A percentile compares a stretch with the other conserved stretches of the same genome.
phyloP scores from a whole-genome alignment of 2,797 vertebrate genomes.

The Muscicapa striata region DNA sequence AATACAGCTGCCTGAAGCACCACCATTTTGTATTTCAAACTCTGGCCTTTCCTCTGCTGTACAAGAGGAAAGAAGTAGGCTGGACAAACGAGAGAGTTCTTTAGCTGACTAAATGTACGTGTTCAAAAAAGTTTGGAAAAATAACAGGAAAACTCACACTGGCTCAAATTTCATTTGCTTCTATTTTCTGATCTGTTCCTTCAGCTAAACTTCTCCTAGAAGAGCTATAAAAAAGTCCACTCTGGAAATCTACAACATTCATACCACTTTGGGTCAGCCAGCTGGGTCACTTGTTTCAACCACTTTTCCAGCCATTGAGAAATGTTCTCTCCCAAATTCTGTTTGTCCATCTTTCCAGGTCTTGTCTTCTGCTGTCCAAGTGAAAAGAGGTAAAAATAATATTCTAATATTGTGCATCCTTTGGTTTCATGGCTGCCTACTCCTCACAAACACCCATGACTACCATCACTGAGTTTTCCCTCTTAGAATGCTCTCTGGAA shows the following conservation, averaged over 20 bases:
- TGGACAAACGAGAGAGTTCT: neutral
- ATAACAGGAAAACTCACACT: conserved; percentile 26
- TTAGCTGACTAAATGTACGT: neutral
- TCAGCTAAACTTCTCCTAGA: conserved; percentile 39
- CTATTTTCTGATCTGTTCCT: conserved; percentile 50
- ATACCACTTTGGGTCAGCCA: neutral
- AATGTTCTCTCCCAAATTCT: neutral
- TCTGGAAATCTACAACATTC: conserved; percentile 29
- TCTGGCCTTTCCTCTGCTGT: neutral
- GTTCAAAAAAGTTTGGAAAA: neutral
- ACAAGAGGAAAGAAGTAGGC: neutral
- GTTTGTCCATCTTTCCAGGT: neutral
- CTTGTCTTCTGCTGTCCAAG: neutral
- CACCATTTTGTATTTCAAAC: neutral
- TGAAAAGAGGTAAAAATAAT: neutral
- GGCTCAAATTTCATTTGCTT: conserved; percentile 36
- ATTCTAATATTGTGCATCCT: neutral
- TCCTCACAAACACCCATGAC: neutral
- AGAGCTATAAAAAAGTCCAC: conserved; percentile 38
- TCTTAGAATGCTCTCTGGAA: neutral
- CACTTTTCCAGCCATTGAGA: conserved; percentile 9
- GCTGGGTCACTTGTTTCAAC: conserved; percentile 20
- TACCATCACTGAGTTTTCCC: neutral
- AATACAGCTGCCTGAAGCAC: neutral
- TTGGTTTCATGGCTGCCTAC: neutral